Base-by-base conservation (phyloP, 2,797 vertebrate genomes). In the Paguma larvata region DNA sequence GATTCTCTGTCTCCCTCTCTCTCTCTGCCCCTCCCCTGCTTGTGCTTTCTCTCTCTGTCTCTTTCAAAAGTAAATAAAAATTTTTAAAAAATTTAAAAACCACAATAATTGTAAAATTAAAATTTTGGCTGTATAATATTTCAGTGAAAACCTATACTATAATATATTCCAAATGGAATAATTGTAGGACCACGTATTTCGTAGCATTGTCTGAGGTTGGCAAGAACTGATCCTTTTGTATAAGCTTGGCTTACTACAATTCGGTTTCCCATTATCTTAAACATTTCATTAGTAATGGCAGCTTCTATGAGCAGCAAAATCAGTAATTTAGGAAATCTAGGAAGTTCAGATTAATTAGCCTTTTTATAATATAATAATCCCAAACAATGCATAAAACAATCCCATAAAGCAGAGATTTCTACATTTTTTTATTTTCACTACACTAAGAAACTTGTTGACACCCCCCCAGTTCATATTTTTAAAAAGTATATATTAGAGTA, bases 261-360 rank as follows among this genome's bases (percentile, higher is more conserved):
- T 96, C 30, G 86, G 16, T 89, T 93, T 94, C 67, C 87, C 53
- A n/a, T 89, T 95, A 91, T 32, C 3, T 75, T 89, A 85, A 95
- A 85, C 6, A 44, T 90, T 91, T 93, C 84, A 59, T 41, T 10
- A 89, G 25, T 53, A 89, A 92, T 34, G 21, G 46, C 46, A 78
- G 38, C 27, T 85, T 89, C 27, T 82, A 56, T 83, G 46, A 93
- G 5, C 11, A 88, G 34, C 46, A 32, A 90, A 90, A 90, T 65
- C 48, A 91, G 18, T 73, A 30, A 79, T 67, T 65, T 27, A 70
- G 73, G 16, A 56, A 77, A 93, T 85, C 46, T 78, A 91, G 51
- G 7, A 93, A 80, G 32, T 94, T 95, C 63, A 85, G 62, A 67
- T 48, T 70, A 88, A 85, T 63, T 79, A 62, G 3, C 85, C 34